Conservation (phyloP, 2,113 vertebrate species). For the Toxotes jaculatrix region DNA sequence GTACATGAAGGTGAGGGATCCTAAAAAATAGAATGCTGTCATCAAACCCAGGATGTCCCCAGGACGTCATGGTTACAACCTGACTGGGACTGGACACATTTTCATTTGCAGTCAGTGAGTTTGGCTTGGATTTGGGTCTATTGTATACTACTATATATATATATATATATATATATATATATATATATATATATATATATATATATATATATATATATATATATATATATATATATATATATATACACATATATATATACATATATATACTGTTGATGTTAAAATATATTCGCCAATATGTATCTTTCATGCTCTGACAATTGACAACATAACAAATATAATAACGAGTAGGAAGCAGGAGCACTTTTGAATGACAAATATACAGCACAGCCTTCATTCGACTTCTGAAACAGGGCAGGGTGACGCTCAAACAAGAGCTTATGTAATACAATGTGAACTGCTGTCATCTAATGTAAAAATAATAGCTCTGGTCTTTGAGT, state of each 20-base stretch:
- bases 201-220: too few species aligned
- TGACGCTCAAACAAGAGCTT: neutral
- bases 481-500: neutral
- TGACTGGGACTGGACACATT: neutral
- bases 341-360: neutral
- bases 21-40: neutral
- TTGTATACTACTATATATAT: too few species aligned
- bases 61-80: neutral
- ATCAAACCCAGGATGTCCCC: too few species aligned
- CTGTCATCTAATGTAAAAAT: neutral
- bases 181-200: too few species aligned
- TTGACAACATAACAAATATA: neutral
- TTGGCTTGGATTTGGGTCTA: neutral
- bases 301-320: neutral
- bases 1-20: neutral
- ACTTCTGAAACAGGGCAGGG: neutral
- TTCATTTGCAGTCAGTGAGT: neutral
- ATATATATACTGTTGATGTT: too few species aligned
- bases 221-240: too few species aligned
- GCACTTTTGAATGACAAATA: neutral
- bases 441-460: conserved; percentile 3
- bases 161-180: too few species aligned
- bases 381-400: neutral
- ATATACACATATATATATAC: too few species aligned
- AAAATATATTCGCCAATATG: neutral